Evolutionary conservation across 2,797 vertebrate genomes (phyloP).

Genomic region (Spheniscus humboldti): DNA sequence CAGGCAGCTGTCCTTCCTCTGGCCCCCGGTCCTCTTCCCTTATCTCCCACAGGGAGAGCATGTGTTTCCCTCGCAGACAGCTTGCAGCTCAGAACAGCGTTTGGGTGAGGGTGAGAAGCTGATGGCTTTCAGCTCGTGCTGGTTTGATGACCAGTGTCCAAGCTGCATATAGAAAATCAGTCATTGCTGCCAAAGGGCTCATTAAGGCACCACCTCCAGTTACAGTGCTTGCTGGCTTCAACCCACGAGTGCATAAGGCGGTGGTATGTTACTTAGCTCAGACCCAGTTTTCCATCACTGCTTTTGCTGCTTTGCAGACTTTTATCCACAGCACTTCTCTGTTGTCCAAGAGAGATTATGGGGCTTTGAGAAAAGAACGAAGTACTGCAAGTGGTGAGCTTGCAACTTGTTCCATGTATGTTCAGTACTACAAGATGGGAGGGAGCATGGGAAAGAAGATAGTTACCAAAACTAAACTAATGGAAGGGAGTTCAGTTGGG

Average conservation of each 20-base stretch:
- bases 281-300: not conserved
- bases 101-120: not conserved
- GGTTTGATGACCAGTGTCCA: not conserved
- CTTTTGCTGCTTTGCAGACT: not conserved
- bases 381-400: not conserved
- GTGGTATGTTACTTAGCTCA: not conserved
- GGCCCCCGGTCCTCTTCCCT: accelerated
- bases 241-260: accelerated
- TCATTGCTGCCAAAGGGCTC: not conserved
- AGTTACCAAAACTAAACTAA: not conserved
- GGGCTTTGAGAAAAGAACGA: not conserved
- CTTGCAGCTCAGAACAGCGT: not conserved
- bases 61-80: not conserved
- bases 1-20: not conserved
- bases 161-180: not conserved
- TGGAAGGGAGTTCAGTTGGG: not conserved
- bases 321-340: not conserved
- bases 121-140: accelerated
- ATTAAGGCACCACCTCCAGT: no score
- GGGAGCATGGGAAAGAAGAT: not conserved
- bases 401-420: accelerated
- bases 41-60: not conserved
- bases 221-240: not conserved
- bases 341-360: not conserved
- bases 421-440: not conserved